Conservation (phyloP, 2,888 invertebrate genomes). For the Drosophila mercatorum region DNA sequence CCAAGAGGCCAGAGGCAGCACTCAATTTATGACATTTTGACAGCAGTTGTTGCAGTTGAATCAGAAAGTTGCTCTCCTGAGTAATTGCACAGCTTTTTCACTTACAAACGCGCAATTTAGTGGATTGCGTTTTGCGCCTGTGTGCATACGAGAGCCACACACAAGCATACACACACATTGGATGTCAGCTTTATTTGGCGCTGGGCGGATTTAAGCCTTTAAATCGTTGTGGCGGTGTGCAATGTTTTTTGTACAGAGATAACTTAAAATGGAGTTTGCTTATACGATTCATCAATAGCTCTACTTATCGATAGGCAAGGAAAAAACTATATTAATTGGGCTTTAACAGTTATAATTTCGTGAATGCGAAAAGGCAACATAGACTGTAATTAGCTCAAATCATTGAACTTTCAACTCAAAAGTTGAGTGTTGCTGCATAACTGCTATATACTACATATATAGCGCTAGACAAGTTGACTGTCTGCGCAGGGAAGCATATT, state of each 20-base stretch:
- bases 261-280: not conserved
- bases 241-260: constrained; percentile 3
- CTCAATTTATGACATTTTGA: constrained; percentile 81
- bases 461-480: not conserved
- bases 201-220: constrained; percentile 31
- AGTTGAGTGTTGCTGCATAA: not conserved
- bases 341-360: not conserved
- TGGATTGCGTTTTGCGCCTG: constrained; percentile 63
- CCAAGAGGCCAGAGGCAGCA: constrained; percentile 31
- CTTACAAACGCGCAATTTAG: constrained; percentile 75
- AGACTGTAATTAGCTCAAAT: not conserved
- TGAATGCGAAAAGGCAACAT: not conserved
- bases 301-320: not conserved
- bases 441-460: not conserved
- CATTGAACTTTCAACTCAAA: constrained; percentile 2
- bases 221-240: constrained; percentile 6
- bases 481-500: constrained; percentile 7
- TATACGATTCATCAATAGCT: not conserved
- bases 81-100: constrained; percentile 79
- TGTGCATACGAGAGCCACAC: constrained; percentile 30
- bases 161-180: constrained; percentile 8
- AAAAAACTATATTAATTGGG: not conserved
- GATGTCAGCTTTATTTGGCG: constrained; percentile 8
- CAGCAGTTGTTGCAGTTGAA: constrained; percentile 80
- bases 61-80: constrained; percentile 77